Conservation (phyloP, 2,113 vertebrate species). For the Antigone vipio region DNA sequence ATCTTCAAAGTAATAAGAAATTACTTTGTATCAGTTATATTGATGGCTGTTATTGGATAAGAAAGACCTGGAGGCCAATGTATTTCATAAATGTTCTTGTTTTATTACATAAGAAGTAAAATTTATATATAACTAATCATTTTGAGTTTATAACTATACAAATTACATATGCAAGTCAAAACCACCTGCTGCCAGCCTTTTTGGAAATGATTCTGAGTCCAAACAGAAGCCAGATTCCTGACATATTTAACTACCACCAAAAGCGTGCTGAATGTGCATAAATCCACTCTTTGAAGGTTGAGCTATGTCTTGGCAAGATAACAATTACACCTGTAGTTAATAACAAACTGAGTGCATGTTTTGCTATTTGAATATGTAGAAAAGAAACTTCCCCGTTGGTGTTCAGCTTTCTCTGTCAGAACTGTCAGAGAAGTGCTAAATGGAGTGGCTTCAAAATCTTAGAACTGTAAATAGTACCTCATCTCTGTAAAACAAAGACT, state of each 20-base stretch:
- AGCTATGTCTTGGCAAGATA: neutral
- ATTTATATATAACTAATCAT: neutral
- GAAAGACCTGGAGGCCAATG: neutral
- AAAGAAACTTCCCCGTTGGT: neutral
- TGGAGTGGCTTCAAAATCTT: neutral
- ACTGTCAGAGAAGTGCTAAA: neutral
- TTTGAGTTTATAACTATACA: neutral
- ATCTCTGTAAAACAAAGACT: neutral
- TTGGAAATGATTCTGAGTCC: neutral
- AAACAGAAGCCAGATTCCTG: neutral
- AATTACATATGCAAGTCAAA: neutral
- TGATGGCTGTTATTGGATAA: neutral
- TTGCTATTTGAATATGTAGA: fast-evolving
- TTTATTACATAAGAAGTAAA: neutral
- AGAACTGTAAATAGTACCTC: neutral
- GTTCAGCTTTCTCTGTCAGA: neutral
- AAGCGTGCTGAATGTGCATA: neutral
- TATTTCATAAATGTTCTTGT: neutral
- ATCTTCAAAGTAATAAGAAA: neutral
- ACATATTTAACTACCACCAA: neutral
- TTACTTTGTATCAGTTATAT: neutral
- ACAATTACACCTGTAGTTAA: neutral
- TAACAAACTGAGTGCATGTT: fast-evolving
- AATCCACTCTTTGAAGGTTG: neutral
- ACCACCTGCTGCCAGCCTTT: neutral